Base-by-base conservation (phyloP, 2,888 invertebrate species). In the Erebia palarica region DNA sequence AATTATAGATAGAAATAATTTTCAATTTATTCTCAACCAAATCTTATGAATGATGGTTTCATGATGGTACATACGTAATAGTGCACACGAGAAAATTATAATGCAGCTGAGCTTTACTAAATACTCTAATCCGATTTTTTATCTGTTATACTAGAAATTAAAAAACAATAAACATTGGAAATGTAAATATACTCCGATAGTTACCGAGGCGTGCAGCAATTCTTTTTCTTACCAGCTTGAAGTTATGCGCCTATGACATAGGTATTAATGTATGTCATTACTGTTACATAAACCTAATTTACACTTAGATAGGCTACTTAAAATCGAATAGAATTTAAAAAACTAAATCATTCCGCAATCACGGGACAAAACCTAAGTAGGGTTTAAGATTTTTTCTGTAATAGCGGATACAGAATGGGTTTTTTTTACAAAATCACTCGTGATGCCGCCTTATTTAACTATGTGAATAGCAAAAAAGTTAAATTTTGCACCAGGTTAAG, bases 361-460 rank as follows among this genome's bases (percentile, higher is more conserved):
- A 65, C 73, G 73, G 76, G 76, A 70, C 75, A 75, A 74, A 75
- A 78, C 75, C 77, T 76, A 73, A 71, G 66, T 75, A 66, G 65
- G 68, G 74, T 76, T 71, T 67, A 59, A 55, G 59, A 53, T 72
- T 68, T 78, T 77, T 75, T 74, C 75, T 75, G 70, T 75, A 75
- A 76, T 77, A 69, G 73, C 77, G 79, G 79, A 79, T 76, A 71
- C 71, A 36, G 74, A 76, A 72, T 79, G 79, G 78, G 78, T 77
- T 80, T 80, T 80, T n/a, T 78, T 74, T 69, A 73, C 70, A 75
- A 60, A 74, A 72, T 76, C 66, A 65, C 69, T 69, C 72, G 63
- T 69, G 68, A 68, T 72, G 66, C 68, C 57, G 72, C 66, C 70
- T 71, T 70, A 71, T 73, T 70, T 72, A 72, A 72, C 55, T 66